phyloP scores from a whole-genome alignment of 2,888 invertebrate genomes.

The Epinotia nisella region DNA sequence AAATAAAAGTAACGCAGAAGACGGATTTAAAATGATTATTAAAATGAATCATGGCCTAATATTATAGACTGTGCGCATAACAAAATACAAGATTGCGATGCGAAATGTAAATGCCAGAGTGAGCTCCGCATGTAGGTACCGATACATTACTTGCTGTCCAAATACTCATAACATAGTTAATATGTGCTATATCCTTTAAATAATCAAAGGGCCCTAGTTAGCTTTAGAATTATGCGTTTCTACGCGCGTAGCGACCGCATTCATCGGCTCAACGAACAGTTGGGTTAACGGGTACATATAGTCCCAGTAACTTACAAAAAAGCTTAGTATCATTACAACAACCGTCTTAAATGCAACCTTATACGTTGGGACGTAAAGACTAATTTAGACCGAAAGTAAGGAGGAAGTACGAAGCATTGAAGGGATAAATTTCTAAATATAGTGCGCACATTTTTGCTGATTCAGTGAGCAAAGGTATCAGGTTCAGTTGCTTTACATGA shows the following conservation, averaged over 20 bases:
- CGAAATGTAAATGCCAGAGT: background rate
- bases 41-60: too few relatives aligned
- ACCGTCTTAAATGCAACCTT: background rate
- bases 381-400: background rate
- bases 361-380: background rate
- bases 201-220: conserved; percentile 14
- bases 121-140: background rate
- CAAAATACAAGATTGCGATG: background rate
- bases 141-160: background rate
- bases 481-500: conserved; percentile 11
- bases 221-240: conserved; percentile 11
- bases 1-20: too few relatives aligned
- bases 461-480: conserved; percentile 18
- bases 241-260: conserved; percentile 2
- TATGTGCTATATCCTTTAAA: background rate
- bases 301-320: background rate
- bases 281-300: conserved; percentile 26
- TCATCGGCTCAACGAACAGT: conserved; percentile 16
- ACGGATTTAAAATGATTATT: too few relatives aligned
- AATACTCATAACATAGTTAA: conserved; percentile 10
- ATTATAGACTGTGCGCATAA: too few relatives aligned
- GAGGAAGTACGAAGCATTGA: background rate
- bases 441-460: conserved; percentile 29
- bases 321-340: background rate
- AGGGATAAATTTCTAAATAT: conserved; percentile 3